Percentiles rank a stretch among this genome's conserved stretches.
phyloP scores from a whole-genome alignment of 2,113 vertebrate genomes.

The Heteronetta atricapilla region DNA sequence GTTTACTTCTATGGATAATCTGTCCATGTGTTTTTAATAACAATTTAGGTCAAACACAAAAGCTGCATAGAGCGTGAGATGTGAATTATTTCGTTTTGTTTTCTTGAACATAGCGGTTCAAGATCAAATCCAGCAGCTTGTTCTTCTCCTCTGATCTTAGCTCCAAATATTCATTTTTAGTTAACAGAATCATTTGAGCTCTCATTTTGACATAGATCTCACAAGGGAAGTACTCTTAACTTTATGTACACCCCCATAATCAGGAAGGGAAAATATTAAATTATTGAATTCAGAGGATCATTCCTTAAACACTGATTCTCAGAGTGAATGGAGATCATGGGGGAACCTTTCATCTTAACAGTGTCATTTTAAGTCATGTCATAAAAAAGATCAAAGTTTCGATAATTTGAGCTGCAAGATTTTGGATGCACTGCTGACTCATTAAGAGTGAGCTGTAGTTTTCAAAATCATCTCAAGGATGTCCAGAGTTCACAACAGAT shows the following conservation, averaged over 20 bases:
- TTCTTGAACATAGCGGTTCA: background rate
- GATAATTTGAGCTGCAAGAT: background rate
- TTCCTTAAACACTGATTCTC: constrained; percentile 18
- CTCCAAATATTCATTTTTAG: constrained; percentile 17
- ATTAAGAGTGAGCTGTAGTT: background rate
- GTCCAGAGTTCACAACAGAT: background rate
- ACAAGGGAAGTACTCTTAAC: background rate
- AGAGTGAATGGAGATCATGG: background rate
- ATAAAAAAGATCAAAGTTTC: background rate
- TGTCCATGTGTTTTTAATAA: constrained; percentile 60
- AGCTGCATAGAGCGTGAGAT: background rate
- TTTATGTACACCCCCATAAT: constrained; percentile 11
- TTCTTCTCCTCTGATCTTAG: constrained; percentile 16
- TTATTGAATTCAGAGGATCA: background rate
- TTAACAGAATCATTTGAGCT: background rate
- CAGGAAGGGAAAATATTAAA: constrained; percentile 33
- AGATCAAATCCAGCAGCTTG: background rate
- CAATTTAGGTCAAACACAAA: constrained; percentile 45
- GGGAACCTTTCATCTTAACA: background rate
- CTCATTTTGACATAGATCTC: constrained; percentile 15
- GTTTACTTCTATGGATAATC: constrained; percentile 59
- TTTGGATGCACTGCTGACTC: background rate
- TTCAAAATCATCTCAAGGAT: background rate
- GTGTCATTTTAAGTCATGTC: background rate
- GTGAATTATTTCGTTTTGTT: background rate